Base-by-base conservation (phyloP, 2,113 vertebrate species). In the Ahaetulla prasina region DNA sequence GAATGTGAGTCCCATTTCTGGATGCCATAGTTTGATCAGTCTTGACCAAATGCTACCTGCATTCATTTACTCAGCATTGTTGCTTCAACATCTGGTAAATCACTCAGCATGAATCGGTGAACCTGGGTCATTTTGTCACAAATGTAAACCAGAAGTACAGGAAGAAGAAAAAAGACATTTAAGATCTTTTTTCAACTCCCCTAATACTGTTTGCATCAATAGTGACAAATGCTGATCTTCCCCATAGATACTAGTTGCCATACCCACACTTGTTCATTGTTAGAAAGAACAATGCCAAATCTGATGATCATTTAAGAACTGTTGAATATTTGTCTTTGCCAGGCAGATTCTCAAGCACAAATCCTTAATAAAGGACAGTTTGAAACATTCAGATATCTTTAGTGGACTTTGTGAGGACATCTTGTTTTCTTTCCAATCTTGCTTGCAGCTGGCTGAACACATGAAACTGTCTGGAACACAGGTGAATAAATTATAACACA, bases 331-430 rank as follows among this genome's bases (percentile, higher is more conserved):
- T 95, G 92, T 14, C 43, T 93, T n/a, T 94, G 87, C 92, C 94
- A 99, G 99, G 94, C 99, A 99, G 95, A 99, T 98, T 93, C 94
- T 99, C 89, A 99, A 99, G 95, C 98, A 99, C 94, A 98, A 98
- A 92, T 97, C 97, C 0, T 57, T 98, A 95, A 96, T 99, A 94
- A 98, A 98, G 96, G 98, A 97, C 95, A 98, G 96, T 52, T 97
- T 99, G 60, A 98, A 97, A 63, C 99, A 99, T 91, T 94, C 93
- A 85, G 98, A 98, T 96, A 98, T 99, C 94, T 96, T 98, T 8
- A 60, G 50, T 84, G 96, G 96, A 50, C 97, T 99, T 91, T 98
- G 98, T 97, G 98, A 98, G 84, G 98, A 99, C 94, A 96, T 98
- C 89, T 92, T 98, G 90, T 63, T 96, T 27, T 98, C 98, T 52